phyloP scores from a whole-genome alignment of 2,888 invertebrate genomes.

The Drepanosiphum platanoidis region DNA sequence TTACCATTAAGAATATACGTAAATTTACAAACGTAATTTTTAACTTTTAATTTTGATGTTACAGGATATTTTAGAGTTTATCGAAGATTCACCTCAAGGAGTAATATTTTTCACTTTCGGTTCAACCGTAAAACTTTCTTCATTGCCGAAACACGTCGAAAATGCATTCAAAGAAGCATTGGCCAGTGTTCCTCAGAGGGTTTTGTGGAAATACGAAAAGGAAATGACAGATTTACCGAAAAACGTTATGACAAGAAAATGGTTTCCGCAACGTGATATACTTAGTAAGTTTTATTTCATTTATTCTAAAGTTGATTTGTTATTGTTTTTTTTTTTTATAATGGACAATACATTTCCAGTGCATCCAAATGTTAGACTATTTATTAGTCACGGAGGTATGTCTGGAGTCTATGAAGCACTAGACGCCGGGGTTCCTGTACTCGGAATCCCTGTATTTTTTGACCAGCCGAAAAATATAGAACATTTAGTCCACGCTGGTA shows the following conservation, averaged over 20 bases:
- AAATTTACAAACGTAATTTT: too few species aligned
- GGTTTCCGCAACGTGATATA: conserved; percentile 14
- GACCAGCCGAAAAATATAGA: conserved; percentile 30
- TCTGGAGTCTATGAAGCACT: conserved; percentile 15
- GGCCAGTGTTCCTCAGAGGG: background rate
- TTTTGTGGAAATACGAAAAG: conserved; percentile 19
- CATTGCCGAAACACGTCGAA: background rate
- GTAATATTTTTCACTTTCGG: conserved; percentile 4
- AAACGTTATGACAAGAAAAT: conserved; percentile 8
- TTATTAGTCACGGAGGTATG: conserved; percentile 36
- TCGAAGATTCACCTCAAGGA: conserved; percentile 6
- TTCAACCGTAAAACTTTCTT: background rate
- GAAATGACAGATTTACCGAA: background rate
- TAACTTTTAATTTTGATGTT: too few species aligned
- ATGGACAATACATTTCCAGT: too few species aligned
- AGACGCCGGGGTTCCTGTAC: background rate
- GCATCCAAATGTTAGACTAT: conserved; percentile 46
- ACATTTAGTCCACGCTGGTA: conserved; percentile 9
- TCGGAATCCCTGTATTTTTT: background rate
- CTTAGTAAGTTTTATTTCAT: background rate
- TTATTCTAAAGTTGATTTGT: background rate
- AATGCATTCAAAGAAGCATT: conserved; percentile 25
- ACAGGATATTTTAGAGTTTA: conserved; percentile 19
- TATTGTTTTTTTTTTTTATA: too few species aligned
- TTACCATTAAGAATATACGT: too few species aligned